These are phyloP conservation scores for Conomelus anceps DNA, from an alignment of 2,888 invertebrate species.

Conservation along the genomic window DNA sequence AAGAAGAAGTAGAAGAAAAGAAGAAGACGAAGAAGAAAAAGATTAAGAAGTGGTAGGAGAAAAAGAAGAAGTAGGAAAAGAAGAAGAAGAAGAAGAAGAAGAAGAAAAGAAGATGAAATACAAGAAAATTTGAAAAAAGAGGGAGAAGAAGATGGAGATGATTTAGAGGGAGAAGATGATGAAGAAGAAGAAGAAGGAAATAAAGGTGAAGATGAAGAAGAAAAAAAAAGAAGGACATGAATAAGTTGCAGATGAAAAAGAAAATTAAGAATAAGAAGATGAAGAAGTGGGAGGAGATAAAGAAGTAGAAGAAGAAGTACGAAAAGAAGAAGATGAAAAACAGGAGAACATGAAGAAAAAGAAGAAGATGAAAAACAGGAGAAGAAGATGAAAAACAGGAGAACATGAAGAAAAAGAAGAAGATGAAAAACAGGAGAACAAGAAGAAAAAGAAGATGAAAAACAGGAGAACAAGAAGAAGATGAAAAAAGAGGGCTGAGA, in stretches of 20 bases:
- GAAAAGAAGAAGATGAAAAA: not conserved
- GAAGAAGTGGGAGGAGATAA: not conserved
- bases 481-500: not conserved
- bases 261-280: not conserved
- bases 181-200: not conserved
- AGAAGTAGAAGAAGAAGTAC: not conserved
- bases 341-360: not conserved
- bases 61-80: not conserved
- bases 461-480: not conserved
- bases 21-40: not conserved
- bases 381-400: no score
- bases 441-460: not conserved
- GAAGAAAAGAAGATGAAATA: not conserved
- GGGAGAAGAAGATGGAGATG: not conserved
- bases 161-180: not conserved
- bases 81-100: not conserved
- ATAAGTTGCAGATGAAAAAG: not conserved
- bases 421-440: no score
- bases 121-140: not conserved
- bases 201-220: not conserved
- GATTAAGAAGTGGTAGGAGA: not conserved
- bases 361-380: not conserved
- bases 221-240: not conserved
- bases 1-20: not conserved
- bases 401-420: no score